Base-by-base conservation (phyloP, 2,113 vertebrate genomes). In the Toxotes chatareus region DNA sequence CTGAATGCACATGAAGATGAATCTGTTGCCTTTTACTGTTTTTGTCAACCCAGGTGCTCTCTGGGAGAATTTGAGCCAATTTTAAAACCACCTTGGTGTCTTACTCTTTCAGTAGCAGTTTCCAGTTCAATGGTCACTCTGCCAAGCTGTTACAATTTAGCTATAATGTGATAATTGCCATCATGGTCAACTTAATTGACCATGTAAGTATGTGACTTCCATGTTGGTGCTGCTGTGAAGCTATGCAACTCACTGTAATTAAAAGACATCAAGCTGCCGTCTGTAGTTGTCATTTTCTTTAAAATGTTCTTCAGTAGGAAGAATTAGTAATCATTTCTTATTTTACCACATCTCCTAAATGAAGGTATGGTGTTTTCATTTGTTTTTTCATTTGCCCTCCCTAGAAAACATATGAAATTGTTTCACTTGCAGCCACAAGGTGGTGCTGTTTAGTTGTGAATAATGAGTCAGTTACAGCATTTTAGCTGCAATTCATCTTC, bases 391-490 rank as follows among this genome's bases (percentile, higher is more conserved):
- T 27, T 53, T 38, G 14, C 32, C 13, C 23, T 32, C 0, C 21
- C 10, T 36, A 7, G 11, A 56, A 19, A 13, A 27, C 21, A 4
- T 16, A 21, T 46, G 16, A 12, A 83, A 79, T 38, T 40, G 40
- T 90, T 91, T n/a, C 12, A n/a, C 14, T 59, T 61, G 4, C 13
- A 23, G 16, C 91, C 94, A 94, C 91, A 83, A 87, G 92, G 80
- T 84, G 92, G 51, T 63, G 91, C 79, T 85, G 47, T 89, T 90
- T 78, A 70, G 38, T 65, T 84, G 46, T 27, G 82, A 81, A 91
- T 84, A 46, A n/a, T 79, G 32, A 14, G 27, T 34, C 34, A 13
- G n/a, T 10, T 2, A 0, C 2, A 42, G 3, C 8, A 4, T 2
- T 5, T 42, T 7, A 0, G 3, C 40, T 10, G 11, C 19, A 65